Base-by-base conservation (phyloP, 2,888 invertebrate genomes). In the Campoplex capitator region DNA sequence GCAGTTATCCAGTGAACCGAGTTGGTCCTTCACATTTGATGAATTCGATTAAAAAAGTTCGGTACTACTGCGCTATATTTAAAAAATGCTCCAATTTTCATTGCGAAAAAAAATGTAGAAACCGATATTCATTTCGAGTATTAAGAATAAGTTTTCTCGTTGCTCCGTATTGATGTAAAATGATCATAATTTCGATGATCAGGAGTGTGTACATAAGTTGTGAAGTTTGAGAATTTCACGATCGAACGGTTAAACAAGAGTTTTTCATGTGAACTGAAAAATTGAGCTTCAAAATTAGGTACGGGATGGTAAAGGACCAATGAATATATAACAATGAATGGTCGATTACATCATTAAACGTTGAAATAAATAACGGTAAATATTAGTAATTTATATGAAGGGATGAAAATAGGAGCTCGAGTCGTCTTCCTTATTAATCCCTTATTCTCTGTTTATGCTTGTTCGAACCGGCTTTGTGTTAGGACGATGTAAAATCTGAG, bases 381-480 rank as follows among this genome's bases (percentile, higher is more conserved):
- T 45, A 45, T 13, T 45, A 11, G 45, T 45, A 45, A 51, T n/a
- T 4, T 51, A 18, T 51, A n/a, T n/a, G 6, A 51, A n/a, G 18
- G 18, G n/a, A 51, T 56, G 51, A 54, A 82, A 77, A 62, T 74
- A 68, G 58, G 28, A 51, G 74, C 68, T 74, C 74, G 45, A 38
- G 74, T 42, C 32, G 51, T 70, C 62, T 67, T 76, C 51, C 16
- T 68, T 45, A 65, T 56, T 70, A 35, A 42, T 62, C 75, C 51
- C 58, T 84, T 54, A 51, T 81, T 45, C 56, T 58, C 16, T 58
- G 77, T 84, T 74, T 73, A 77, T 84, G 32, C 28, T 77, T 77
- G 81, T 81, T 73, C 38, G 67, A 76, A 67, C 54, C 71, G n/a
- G 67, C 16, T 70, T 45, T 76, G 54, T 83, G 42, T 73, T 28